Conservation (phyloP, 2,113 vertebrate genomes). For the Sapajus apella region DNA sequence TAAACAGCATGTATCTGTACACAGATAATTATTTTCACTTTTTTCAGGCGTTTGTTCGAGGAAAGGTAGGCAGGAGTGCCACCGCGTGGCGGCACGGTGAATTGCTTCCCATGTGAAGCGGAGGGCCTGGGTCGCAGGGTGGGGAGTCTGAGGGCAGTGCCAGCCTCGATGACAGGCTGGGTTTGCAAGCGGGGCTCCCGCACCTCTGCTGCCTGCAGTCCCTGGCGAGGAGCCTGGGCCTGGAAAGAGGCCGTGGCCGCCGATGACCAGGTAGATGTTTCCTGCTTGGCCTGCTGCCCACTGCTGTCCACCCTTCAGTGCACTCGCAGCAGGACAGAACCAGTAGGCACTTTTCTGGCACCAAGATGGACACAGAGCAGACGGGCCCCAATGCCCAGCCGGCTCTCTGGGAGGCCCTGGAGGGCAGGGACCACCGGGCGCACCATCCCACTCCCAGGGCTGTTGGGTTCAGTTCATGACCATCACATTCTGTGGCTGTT, state of each 20-base stretch:
- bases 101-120: background rate
- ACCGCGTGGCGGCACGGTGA: background rate
- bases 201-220: background rate
- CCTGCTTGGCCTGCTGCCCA: background rate
- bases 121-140: fast-evolving
- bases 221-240: background rate
- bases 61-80: constrained; percentile 9
- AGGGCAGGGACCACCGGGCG: background rate
- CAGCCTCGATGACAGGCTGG: background rate
- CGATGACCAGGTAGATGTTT: background rate
- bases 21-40: background rate
- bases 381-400: background rate
- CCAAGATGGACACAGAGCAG: background rate
- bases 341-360: background rate
- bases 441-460: too few relatives aligned
- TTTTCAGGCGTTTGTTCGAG: background rate
- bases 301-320: background rate
- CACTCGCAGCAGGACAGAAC: background rate
- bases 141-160: fast-evolving
- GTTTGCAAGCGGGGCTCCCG: background rate
- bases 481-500: background rate
- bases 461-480: background rate
- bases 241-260: background rate
- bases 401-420: background rate
- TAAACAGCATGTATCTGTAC: background rate